Base-by-base conservation (phyloP, 2,888 invertebrate genomes). In the Drosophila picticornis region DNA sequence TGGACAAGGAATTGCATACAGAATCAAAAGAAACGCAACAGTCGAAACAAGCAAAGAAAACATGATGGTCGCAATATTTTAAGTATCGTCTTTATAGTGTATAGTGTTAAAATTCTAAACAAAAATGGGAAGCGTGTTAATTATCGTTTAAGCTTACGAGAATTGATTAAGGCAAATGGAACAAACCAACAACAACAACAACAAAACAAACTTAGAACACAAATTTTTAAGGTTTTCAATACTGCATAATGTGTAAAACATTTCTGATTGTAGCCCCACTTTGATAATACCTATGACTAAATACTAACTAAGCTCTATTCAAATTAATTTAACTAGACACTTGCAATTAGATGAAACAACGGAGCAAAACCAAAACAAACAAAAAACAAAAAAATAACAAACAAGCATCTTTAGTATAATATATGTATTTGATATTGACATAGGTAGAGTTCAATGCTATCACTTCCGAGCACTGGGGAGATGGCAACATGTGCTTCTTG, bases 1-100 rank as follows among this genome's bases (percentile, higher is more conserved):
- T 65, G 81, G 77, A 83, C 80, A 64, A 72, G 62, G 59, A 77
- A 63, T 60, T 52, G 68, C 83, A 75, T 69, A 70, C 58, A 77
- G 73, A 77, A 77, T 77, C 68, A 84, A 84, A 83, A 67, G 57
- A 59, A 61, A 58, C 53, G 57, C 73, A 77, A 73, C 72, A 83
- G 84, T 81, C 70, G 72, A 72, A 80, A 78, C 77, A 88, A 78
- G 55, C 63, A 82, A 76, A 75, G 74, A 82, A 77, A 83, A 83
- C 68, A 81, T 81, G 78, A 91, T 88, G 90, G 91, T 90, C 90
- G 91, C 90, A 91, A 87, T 86, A 86, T 77, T 82, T 91, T 91
- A 91, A 86, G 91, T 73, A 91, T 70, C 90, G 64, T 90, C 83
- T 85, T 91, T 77, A 84, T 86, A 90, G 90, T 86, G 91, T 91